phyloP scores from a whole-genome alignment of 2,888 invertebrate species.

The Lasioglossum zephyrum region DNA sequence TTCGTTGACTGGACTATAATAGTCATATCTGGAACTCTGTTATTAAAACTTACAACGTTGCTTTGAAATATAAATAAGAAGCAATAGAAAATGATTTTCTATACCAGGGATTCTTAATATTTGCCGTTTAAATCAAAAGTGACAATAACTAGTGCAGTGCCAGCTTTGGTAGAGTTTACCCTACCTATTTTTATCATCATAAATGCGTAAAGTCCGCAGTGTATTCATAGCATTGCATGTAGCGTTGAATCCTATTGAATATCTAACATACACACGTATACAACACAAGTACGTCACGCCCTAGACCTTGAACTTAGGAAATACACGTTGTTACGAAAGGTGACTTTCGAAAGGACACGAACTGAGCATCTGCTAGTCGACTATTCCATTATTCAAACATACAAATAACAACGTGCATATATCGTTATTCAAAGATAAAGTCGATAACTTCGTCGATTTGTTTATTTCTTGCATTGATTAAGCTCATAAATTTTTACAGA shows the following conservation, averaged over 20 bases:
- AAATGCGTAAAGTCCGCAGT: no score
- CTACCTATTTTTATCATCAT: no score
- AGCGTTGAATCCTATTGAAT: neutral
- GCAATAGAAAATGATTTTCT: no score
- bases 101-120: no score
- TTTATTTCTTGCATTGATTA: neutral
- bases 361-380: neutral
- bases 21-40: no score
- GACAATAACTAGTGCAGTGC: no score
- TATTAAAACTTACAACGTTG: no score
- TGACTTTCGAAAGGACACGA: neutral
- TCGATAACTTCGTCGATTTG: neutral
- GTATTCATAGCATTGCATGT: neutral
- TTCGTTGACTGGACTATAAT: no score
- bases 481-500: neutral
- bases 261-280: neutral
- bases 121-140: no score
- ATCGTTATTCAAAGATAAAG: neutral
- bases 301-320: neutral
- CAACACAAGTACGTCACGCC: neutral
- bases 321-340: neutral
- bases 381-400: neutral
- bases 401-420: neutral
- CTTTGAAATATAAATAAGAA: no score
- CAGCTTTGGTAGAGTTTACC: no score